These are phyloP conservation scores for Loripinus fragilis DNA, from an alignment of 2,888 invertebrate species.

Conservation along the genomic window DNA sequence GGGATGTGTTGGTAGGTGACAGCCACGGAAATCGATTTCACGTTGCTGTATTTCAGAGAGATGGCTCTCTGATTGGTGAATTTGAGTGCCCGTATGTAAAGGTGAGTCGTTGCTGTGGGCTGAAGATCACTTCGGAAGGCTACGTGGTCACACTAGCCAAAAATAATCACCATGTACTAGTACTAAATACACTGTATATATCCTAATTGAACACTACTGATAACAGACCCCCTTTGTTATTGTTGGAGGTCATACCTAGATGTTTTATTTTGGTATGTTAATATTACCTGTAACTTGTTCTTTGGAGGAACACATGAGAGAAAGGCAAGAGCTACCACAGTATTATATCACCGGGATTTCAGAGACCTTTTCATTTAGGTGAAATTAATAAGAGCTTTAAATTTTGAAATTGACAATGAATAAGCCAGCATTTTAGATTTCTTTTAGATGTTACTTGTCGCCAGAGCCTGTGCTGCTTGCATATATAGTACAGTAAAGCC, in stretches of 20 bases:
- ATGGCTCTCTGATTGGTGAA: slow-evolving; percentile 88
- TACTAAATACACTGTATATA: slow-evolving; percentile 86
- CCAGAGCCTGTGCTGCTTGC: too few relatives aligned
- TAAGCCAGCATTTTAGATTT: too few relatives aligned
- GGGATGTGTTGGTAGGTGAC: slow-evolving; percentile 98
- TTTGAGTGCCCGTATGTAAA: slow-evolving; percentile 99
- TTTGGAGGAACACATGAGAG: too few relatives aligned
- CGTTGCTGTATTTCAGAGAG: slow-evolving; percentile 96
- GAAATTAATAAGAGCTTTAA: too few relatives aligned
- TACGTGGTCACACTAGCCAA: slow-evolving; percentile 96
- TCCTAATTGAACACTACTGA: slow-evolving; percentile 49
- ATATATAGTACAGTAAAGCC: too few relatives aligned
- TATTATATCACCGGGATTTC: too few relatives aligned
- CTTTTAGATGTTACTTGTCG: too few relatives aligned
- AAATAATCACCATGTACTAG: slow-evolving; percentile 99
- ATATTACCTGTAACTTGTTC: not conserved
- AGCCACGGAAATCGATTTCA: slow-evolving; percentile 99
- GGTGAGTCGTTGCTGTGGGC: slow-evolving; percentile 98
- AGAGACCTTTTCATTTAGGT: too few relatives aligned
- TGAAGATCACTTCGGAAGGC: slow-evolving; percentile 98
- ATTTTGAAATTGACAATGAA: too few relatives aligned
- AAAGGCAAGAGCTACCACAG: too few relatives aligned
- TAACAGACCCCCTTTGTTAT: not conserved
- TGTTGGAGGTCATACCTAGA: not conserved
- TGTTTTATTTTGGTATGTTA: not conserved